Evolutionary conservation across 1,140 invertebrate species (phyloP).

Genomic region (Bombus confusus): DNA sequence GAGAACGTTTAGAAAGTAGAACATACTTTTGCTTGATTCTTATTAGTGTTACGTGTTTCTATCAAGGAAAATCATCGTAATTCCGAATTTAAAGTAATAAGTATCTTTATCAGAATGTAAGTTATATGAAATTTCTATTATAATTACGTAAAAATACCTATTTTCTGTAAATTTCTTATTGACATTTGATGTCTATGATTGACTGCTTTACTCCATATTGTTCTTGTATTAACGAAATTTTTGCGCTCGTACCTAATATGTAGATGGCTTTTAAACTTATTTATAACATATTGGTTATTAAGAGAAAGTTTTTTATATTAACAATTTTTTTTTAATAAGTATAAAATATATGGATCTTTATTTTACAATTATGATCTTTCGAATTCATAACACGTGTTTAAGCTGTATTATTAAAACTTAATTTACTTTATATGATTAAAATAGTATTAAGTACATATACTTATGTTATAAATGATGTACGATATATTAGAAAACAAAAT

Average conservation of each 20-base stretch:
- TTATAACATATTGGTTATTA: background rate
- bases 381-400: background rate
- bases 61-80: background rate
- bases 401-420: background rate
- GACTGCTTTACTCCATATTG: constrained; percentile 48
- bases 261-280: background rate
- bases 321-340: background rate
- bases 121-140: constrained; percentile 19
- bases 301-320: background rate
- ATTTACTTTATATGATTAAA: background rate
- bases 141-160: background rate
- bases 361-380: constrained; percentile 10
- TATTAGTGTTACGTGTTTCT: background rate
- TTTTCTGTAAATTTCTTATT: constrained; percentile 17
- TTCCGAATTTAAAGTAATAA: background rate
- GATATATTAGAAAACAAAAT: background rate
- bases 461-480: background rate
- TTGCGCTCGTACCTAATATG: background rate
- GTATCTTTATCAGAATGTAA: constrained; percentile 33
- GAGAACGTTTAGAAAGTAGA: constrained; percentile 4
- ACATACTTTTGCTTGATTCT: background rate
- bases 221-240: constrained; percentile 25
- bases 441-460: background rate
- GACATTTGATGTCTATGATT: constrained; percentile 32
- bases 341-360: background rate